Base-by-base conservation (phyloP, 2,888 invertebrate genomes). In the Ischnus inquisitorius region DNA sequence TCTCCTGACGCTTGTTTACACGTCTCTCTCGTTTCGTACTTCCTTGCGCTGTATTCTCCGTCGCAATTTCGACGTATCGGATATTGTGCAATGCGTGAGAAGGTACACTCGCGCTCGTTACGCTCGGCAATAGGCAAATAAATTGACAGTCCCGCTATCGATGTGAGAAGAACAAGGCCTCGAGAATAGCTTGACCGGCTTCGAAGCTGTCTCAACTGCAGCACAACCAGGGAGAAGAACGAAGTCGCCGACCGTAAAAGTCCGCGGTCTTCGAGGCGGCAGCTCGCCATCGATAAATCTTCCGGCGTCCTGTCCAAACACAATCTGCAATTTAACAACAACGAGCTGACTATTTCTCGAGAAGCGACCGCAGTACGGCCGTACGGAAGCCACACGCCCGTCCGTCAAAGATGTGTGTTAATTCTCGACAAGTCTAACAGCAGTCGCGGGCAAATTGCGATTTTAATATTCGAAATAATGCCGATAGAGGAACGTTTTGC, bases 251-350 rank as follows among this genome's bases (percentile, higher is more conserved):
- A 69, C 64, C 84, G 76, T 81, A 79, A 84, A 84, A 77, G 67
- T 54, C 71, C 65, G 41, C 54, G 48, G 57, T 51, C 71, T 41
- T 12, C 46, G 19, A 34, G 39, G 68, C 75, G 34, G 60, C 85
- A 79, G 84, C 84, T 85, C 78, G 85, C 82, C 79, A 88, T 88
- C 91, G 89, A 91, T 91, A 91, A 91, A 91, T 91, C 91, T 87
- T 87, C 86, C 85, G 75, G 69, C 82, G 68, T 79, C 86, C 87
- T 90, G 91, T 91, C 90, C 87, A 91, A 91, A 90, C 91, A 90
- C 87, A 87, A 90, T 90, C 88, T 83, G 84, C 82, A 82, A 89
- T 88, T 87, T 79, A 87, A 87, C 82, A 86, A 86, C 79, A 79
- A 68, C 79, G 71, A 69, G 72, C 75, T 22, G 51, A 60, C 64